phyloP scores from a whole-genome alignment of 2,888 invertebrate genomes.

The Tenthredo mesomela region DNA sequence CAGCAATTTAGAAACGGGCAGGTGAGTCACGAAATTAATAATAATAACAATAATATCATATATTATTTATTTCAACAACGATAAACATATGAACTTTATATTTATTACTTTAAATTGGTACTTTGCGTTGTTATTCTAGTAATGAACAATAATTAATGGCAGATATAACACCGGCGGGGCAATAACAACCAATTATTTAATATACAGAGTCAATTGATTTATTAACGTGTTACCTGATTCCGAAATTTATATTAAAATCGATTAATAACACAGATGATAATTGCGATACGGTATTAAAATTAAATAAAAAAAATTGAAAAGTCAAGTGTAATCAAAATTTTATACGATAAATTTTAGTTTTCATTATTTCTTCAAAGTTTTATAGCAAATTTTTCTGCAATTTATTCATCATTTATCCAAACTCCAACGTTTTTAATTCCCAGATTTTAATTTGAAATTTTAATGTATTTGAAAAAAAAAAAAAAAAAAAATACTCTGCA shows the following conservation, averaged over 20 bases:
- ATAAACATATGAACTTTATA: not conserved
- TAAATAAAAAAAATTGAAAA: no score
- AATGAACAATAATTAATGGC: not conserved
- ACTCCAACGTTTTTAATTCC: not conserved
- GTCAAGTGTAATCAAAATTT: not conserved
- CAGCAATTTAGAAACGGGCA: constrained; percentile 78
- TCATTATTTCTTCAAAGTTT: not conserved
- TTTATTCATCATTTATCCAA: not conserved
- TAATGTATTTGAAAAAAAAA: not conserved
- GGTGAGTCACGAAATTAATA: constrained; percentile 66
- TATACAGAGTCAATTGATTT: not conserved
- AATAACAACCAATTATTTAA: not conserved
- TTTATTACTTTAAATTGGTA: not conserved
- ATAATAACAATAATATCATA: constrained; percentile 49
- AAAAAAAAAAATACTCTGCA: not conserved
- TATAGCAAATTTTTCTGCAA: not conserved
- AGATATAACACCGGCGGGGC: not conserved
- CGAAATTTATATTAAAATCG: no score
- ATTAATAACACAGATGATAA: no score
- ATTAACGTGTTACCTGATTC: no score
- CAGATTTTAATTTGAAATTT: not conserved
- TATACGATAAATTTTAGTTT: not conserved
- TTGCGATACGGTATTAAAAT: no score
- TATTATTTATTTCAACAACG: not conserved
- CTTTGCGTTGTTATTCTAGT: not conserved